Conservation (phyloP, 2,113 vertebrate species). For the Hippoglossus stenolepis region DNA sequence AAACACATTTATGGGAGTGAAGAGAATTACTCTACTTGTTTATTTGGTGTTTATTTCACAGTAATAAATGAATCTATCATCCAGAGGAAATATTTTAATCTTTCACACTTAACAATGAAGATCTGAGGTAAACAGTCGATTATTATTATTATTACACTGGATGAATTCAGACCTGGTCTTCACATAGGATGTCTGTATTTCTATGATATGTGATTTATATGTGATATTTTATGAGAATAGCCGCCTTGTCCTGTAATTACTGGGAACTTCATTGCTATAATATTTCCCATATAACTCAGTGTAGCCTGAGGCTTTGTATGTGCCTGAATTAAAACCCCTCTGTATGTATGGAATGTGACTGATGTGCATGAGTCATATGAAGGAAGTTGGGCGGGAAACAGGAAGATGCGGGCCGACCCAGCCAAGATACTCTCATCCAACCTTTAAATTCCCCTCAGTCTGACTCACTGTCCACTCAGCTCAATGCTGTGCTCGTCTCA, state of each 20-base stretch:
- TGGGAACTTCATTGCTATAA: not conserved
- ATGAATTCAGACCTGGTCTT: too few relatives aligned
- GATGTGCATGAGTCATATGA: conserved; percentile 59
- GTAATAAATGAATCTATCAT: too few relatives aligned
- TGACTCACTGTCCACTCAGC: conserved; percentile 78
- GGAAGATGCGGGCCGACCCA: conserved; percentile 44
- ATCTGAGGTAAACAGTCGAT: too few relatives aligned
- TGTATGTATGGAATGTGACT: conserved; percentile 65
- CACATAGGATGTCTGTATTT: not conserved
- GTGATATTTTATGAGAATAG: not conserved
- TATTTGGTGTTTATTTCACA: too few relatives aligned
- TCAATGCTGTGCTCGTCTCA: conserved; percentile 22
- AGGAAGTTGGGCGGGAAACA: conserved; percentile 54
- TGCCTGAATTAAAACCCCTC: conserved; percentile 37
- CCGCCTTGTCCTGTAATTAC: not conserved
- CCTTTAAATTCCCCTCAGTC: conserved; percentile 45
- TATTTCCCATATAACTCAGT: conserved; percentile 29
- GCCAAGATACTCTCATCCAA: conserved; percentile 29
- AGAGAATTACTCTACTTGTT: too few relatives aligned
- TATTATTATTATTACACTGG: too few relatives aligned
- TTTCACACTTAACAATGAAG: too few relatives aligned
- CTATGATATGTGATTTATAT: not conserved
- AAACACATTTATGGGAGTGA: too few relatives aligned
- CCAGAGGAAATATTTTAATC: too few relatives aligned
- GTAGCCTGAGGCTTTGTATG: conserved; percentile 24